Conservation (phyloP, 2,797 vertebrate genomes). For the Phrynocephalus vlangalii region DNA sequence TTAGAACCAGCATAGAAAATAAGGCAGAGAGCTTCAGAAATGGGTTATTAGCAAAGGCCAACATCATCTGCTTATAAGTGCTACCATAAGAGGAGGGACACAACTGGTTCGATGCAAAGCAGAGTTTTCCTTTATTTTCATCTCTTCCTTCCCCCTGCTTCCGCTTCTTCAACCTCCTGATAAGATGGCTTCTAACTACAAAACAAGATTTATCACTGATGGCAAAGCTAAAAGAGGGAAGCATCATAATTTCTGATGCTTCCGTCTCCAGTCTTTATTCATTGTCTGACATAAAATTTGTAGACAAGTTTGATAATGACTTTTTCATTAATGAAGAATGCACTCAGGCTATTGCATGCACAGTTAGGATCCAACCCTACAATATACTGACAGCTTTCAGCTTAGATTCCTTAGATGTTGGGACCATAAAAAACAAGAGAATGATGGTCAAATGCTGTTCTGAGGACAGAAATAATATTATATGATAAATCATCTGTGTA, state of each 20-base stretch:
- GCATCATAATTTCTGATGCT: conserved; percentile 65
- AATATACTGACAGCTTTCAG: conserved; percentile 46
- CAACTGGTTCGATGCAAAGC: neutral
- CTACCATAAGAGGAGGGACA: neutral
- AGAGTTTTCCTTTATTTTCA: neutral
- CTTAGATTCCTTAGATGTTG: conserved; percentile 29
- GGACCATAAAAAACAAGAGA: conserved; percentile 46
- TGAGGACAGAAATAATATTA: neutral
- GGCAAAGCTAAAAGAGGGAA: conserved; percentile 60
- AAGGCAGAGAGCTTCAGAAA: neutral
- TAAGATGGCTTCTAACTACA: conserved; percentile 57
- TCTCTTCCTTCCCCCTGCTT: conserved; percentile 15
- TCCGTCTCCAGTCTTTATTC: conserved; percentile 45
- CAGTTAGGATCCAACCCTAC: conserved; percentile 41
- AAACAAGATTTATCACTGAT: conserved; percentile 65
- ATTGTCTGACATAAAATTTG: conserved; percentile 62
- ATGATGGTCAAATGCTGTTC: conserved; percentile 46
- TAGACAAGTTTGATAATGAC: conserved; percentile 64
- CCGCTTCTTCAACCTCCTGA: conserved; percentile 36
- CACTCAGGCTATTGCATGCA: conserved; percentile 31
- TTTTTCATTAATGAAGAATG: conserved; percentile 41
- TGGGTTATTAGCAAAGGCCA: neutral
- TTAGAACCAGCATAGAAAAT: too few relatives aligned
- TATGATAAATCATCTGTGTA: neutral
- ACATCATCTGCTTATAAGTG: neutral